phyloP scores from a whole-genome alignment of 2,888 invertebrate species.

The Stegophylla sp. region DNA sequence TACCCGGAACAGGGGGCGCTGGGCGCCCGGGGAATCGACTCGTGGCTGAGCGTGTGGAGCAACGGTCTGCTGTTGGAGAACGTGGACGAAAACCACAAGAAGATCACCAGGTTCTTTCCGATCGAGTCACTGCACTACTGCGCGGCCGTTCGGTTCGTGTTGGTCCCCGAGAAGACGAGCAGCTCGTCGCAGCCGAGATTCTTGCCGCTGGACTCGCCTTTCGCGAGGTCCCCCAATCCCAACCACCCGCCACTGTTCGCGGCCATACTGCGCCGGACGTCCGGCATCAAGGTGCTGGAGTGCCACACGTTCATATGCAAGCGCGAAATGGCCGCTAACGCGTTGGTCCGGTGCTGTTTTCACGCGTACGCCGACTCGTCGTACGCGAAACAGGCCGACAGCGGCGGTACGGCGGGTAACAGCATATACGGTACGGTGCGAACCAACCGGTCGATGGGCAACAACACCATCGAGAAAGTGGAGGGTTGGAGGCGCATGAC shows the following conservation, averaged over 20 bases:
- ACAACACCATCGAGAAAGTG: slow-evolving; percentile 66
- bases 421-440: slow-evolving; percentile 62
- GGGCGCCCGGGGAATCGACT: slow-evolving; percentile 88
- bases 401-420: slow-evolving; percentile 61
- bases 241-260: slow-evolving; percentile 96
- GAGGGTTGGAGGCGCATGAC: slow-evolving; percentile 69
- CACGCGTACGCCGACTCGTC: slow-evolving; percentile 97
- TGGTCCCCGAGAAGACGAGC: slow-evolving; percentile 72
- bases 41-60: slow-evolving; percentile 96
- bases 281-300: slow-evolving; percentile 96
- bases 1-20: slow-evolving; percentile 94
- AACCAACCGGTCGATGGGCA: slow-evolving; percentile 62
- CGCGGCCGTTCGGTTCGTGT: slow-evolving; percentile 89
- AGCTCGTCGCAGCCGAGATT: slow-evolving; percentile 77
- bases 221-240: slow-evolving; percentile 88
- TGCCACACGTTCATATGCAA: slow-evolving; percentile 99
- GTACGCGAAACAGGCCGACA: slow-evolving; percentile 76
- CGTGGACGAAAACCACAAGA: slow-evolving; percentile 92
- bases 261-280: slow-evolving; percentile 91
- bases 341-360: slow-evolving; percentile 95
- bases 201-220: slow-evolving; percentile 93
- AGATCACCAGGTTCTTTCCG: slow-evolving; percentile 93
- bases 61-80: slow-evolving; percentile 95
- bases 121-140: slow-evolving; percentile 95
- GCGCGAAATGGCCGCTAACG: slow-evolving; percentile 95